Conservation (phyloP, 2,888 invertebrate genomes). For the Limnephilus auricula region DNA sequence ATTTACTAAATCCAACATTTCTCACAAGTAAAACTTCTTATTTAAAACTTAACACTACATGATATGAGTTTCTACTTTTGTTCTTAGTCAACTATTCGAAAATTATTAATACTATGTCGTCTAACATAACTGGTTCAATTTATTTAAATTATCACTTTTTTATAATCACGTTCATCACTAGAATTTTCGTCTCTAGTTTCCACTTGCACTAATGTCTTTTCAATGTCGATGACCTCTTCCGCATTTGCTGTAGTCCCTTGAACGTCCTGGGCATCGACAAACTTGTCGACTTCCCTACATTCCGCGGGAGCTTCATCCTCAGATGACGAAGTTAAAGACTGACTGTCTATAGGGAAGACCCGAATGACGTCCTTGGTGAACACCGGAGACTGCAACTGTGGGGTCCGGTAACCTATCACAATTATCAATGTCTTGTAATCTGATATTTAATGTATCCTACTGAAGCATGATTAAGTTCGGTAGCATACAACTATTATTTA, state of each 20-base stretch:
- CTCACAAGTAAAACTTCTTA: constrained; percentile 31
- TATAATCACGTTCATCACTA: constrained; percentile 48
- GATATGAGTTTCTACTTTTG: constrained; percentile 11
- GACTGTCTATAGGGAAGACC: constrained; percentile 29
- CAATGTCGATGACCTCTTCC: constrained; percentile 38
- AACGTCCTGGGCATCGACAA: constrained; percentile 30
- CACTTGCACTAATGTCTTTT: constrained; percentile 47
- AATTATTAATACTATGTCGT: constrained; percentile 26
- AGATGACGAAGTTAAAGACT: constrained; percentile 40
- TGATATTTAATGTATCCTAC: background rate
- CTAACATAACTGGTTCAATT: constrained; percentile 36
- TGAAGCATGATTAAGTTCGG: background rate
- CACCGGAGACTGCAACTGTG: constrained; percentile 34
- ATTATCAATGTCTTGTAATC: constrained; percentile 37
- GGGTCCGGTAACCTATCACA: constrained; percentile 54
- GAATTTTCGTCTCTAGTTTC: constrained; percentile 39
- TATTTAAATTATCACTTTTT: constrained; percentile 46
- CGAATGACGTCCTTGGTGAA: constrained; percentile 24
- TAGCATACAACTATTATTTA: background rate
- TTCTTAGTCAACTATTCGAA: constrained; percentile 39
- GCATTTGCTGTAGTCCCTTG: background rate
- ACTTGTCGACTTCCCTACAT: background rate
- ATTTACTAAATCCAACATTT: constrained; percentile 9
- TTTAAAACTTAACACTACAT: constrained; percentile 20
- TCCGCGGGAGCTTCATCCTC: constrained; percentile 5